Evolutionary conservation across 92 coral and sea anemone species (phyloP).

Genomic region (Pocillopora grandis): DNA sequence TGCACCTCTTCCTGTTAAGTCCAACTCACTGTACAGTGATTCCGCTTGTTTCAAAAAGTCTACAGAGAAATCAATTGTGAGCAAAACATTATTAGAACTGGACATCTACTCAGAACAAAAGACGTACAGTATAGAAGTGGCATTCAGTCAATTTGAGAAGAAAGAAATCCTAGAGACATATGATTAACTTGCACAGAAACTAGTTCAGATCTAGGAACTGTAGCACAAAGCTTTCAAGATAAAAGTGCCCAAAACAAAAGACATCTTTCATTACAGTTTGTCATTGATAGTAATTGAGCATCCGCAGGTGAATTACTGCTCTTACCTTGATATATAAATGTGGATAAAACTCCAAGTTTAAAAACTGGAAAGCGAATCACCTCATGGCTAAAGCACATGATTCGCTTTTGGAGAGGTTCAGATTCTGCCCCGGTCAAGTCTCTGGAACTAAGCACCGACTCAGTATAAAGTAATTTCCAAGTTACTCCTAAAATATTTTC

Average conservation of each 20-base stretch:
- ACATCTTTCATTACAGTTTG: no score
- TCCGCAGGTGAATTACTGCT: no score
- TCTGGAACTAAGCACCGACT: constrained; percentile 29
- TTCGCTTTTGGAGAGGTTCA: constrained; percentile 71
- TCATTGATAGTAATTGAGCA: no score
- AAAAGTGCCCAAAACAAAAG: no score
- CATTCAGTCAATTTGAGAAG: background rate
- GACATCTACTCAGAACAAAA: background rate
- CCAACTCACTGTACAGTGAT: constrained; percentile 82
- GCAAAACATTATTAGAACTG: background rate
- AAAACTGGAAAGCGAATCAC: constrained; percentile 79
- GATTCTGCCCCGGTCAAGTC: constrained; percentile 70
- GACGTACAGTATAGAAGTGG: background rate
- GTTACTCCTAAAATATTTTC: no score
- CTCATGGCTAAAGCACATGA: constrained; percentile 80
- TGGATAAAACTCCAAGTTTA: constrained; percentile 77
- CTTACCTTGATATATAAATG: constrained; percentile 87
- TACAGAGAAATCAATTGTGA: constrained; percentile 14
- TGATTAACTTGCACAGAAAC: background rate
- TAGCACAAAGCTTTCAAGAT: background rate
- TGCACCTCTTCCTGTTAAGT: constrained; percentile 92
- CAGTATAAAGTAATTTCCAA: no score
- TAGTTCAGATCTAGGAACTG: background rate
- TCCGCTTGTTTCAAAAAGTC: constrained; percentile 91
- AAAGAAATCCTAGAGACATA: background rate